Conservation (phyloP, 2,888 invertebrate species). For the Stictocephala bisonia region DNA sequence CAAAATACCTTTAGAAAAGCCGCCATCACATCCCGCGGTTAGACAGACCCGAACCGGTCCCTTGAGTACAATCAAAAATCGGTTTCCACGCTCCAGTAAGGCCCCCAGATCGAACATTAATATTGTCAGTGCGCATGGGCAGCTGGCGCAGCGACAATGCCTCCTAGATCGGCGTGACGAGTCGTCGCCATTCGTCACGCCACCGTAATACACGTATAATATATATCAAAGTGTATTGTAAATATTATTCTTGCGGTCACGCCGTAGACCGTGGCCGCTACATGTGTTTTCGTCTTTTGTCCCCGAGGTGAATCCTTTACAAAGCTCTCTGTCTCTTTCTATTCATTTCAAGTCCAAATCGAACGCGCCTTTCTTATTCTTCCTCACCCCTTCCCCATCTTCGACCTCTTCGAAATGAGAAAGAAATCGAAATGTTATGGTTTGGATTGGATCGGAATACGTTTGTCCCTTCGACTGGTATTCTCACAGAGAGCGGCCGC, state of each 20-base stretch:
- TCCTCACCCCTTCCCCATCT: neutral
- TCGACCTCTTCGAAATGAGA: slow-evolving; percentile 27
- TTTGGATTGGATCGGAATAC: slow-evolving; percentile 43
- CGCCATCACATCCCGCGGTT: neutral
- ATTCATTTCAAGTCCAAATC: slow-evolving; percentile 42
- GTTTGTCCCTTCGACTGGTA: slow-evolving; percentile 25
- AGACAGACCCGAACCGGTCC: neutral
- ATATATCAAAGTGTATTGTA: slow-evolving; percentile 56
- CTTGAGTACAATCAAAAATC: slow-evolving; percentile 1
- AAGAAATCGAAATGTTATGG: slow-evolving; percentile 47
- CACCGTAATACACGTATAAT: slow-evolving; percentile 52
- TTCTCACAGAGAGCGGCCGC: too few species aligned
- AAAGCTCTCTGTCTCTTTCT: slow-evolving; percentile 44
- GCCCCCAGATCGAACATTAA: slow-evolving; percentile 13
- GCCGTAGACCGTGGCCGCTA: slow-evolving; percentile 35
- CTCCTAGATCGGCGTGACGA: slow-evolving; percentile 1
- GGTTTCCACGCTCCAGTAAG: slow-evolving; percentile 18
- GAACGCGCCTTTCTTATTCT: slow-evolving; percentile 42
- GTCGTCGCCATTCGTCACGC: slow-evolving; percentile 48
- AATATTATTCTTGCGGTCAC: slow-evolving; percentile 54
- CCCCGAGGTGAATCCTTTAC: slow-evolving; percentile 24
- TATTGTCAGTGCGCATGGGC: neutral
- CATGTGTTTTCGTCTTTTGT: slow-evolving; percentile 43
- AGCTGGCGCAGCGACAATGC: neutral
- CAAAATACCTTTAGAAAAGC: slow-evolving; percentile 19